Evolutionary conservation across 1,140 invertebrate species (phyloP), one percentile per base, ranked within the genome.

Genomic region (Brachionus paranguensis): DNA sequence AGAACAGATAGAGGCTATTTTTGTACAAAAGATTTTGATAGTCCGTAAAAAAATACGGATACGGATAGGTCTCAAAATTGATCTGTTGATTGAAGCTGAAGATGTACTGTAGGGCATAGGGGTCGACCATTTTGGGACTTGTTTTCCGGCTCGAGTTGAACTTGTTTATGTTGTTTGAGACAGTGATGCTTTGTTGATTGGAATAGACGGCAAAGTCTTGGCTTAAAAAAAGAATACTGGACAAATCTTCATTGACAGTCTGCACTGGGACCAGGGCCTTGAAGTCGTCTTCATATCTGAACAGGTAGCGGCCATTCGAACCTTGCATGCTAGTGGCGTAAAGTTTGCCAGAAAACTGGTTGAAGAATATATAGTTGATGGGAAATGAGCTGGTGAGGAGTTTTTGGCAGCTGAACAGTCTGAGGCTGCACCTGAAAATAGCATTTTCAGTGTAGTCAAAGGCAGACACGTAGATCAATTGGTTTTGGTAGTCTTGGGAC

Each of bases 21-120:
- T 68, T 81, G 20, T 81, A 81, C 29, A 81, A 47, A 0, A 81
- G 29, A 27, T 81, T 55, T 45, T 81, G 78, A 64, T 81, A 81
- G 33, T 81, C 78, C n/a, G 78, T 68, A 64, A 81, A 81, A 68
- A 64, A 81, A 29, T 81, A 81, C 24, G 78, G 78, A 65, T 81
- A 81, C 10, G 78, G 78, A 47, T 81, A 81, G 8, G 53, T 64
- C 5, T 81, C 78, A 64, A 81, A 81, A 27, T 81, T 81, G 5
- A 81, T 45, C 60, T 37, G 17, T 33, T 81, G 78, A 37, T 81
- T 81, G 29, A 81, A 81, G 12, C 37, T 64, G 17, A 81, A 81
- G 2, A 64, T 47, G 53, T 81, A 81, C 24, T 81, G 78, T 12
- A 81, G n/a, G 11, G 78, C 78, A 37, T 81, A 81, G n/a, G 78